A percentile compares a stretch with the other conserved stretches of the same genome.
Evolutionary conservation across 2,797 vertebrate genomes (phyloP).

Genomic region (Anguilla pacifica): DNA sequence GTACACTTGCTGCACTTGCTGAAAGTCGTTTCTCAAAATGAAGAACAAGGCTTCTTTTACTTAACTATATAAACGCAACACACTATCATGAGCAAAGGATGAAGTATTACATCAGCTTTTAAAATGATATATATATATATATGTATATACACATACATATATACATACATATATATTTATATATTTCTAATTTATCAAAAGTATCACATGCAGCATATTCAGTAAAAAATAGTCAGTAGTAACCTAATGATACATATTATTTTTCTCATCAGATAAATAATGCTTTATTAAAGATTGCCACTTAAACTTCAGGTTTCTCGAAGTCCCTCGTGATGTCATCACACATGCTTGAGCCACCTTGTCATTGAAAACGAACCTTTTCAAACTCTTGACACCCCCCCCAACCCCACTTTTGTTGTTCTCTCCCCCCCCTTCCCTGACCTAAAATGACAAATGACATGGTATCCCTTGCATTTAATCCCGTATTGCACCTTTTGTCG

Average conservation of each 20-base stretch:
- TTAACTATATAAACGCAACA: not conserved
- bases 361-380: constrained; percentile 1
- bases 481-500: constrained; percentile 28
- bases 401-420: not conserved
- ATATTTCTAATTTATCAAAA: not conserved
- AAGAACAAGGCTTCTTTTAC: not conserved
- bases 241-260: not conserved
- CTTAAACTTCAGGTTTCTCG: not conserved
- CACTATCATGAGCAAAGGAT: not conserved
- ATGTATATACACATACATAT: not conserved
- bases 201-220: not conserved
- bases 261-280: not conserved
- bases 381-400: not conserved
- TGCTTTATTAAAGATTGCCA: not conserved
- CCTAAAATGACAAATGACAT: constrained; percentile 15
- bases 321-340: not conserved
- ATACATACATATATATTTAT: not conserved
- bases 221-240: not conserved
- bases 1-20: not conserved
- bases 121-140: not conserved
- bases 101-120: not conserved
- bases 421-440: not conserved
- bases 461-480: constrained; percentile 28
- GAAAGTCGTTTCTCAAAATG: not conserved
- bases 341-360: constrained; percentile 4